Evolutionary conservation across 2,888 invertebrate species (phyloP).

Genomic region (Galerucella calmariensis): DNA sequence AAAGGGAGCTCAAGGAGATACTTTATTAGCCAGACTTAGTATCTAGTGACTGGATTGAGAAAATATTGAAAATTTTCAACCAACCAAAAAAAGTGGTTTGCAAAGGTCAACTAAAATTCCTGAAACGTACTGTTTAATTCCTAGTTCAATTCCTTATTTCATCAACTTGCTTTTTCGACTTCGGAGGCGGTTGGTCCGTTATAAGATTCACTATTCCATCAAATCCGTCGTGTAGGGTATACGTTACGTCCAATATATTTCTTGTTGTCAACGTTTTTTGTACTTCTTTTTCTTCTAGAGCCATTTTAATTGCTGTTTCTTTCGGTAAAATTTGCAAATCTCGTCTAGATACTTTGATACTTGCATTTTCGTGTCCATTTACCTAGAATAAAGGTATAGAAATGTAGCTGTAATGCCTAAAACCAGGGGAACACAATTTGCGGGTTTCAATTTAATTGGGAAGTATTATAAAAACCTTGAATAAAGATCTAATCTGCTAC

Average conservation of each 20-base stretch:
- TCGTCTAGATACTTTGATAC: conserved; percentile 67
- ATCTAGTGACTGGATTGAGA: no score
- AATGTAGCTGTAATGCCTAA: no score
- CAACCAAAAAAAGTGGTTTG: neutral
- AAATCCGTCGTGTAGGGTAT: conserved; percentile 58
- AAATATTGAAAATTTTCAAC: neutral
- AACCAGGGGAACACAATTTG: no score
- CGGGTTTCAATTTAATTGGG: no score
- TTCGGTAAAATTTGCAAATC: conserved; percentile 67
- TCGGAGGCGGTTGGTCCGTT: conserved; percentile 47
- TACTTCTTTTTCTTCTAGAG: conserved; percentile 64
- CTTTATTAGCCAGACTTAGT: no score
- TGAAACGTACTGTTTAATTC: neutral
- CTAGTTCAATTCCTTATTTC: conserved; percentile 1
- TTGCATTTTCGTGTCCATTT: conserved; percentile 67
- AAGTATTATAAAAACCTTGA: no score
- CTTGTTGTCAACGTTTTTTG: conserved; percentile 56
- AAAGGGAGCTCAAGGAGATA: no score
- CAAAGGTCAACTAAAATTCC: neutral
- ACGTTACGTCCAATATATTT: conserved; percentile 58
- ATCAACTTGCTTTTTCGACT: conserved; percentile 36
- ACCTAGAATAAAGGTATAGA: conserved; percentile 61
- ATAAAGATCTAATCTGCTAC: no score
- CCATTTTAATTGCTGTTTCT: conserved; percentile 68
- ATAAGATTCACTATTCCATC: conserved; percentile 60